A percentile compares a stretch with the other conserved stretches of the same genome.
phyloP scores from a whole-genome alignment of 2,797 vertebrate species.

The Hipposideros larvatus region DNA sequence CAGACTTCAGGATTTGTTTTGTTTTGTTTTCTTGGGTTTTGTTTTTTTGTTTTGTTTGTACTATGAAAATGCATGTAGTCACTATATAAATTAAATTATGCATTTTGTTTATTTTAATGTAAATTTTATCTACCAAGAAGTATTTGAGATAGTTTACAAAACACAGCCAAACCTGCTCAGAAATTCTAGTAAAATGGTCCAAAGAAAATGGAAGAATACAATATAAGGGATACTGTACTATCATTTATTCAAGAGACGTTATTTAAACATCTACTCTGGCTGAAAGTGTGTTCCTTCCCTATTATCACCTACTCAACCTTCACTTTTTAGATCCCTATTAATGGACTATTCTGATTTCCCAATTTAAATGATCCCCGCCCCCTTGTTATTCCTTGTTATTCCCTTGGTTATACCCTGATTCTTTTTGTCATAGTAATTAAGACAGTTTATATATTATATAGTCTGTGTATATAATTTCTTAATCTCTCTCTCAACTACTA shows the following conservation, averaged over 20 bases:
- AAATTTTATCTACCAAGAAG: neutral
- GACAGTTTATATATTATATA: neutral
- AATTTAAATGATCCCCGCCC: neutral
- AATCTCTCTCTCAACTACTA: neutral
- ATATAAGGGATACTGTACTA: neutral
- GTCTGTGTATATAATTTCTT: neutral
- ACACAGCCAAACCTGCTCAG: neutral
- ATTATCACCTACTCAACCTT: neutral
- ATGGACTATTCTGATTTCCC: neutral
- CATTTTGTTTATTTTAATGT: neutral
- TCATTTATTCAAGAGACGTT: neutral
- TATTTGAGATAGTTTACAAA: constrained; percentile 35
- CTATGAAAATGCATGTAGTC: neutral
- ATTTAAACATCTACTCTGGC: neutral
- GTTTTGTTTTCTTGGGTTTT: too few relatives aligned
- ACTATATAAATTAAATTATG: neutral
- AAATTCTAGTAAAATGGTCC: neutral
- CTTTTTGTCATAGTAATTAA: neutral
- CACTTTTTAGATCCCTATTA: neutral
- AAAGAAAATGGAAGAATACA: neutral
- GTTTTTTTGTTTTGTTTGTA: neutral
- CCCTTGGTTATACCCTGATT: neutral
- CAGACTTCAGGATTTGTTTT: neutral
- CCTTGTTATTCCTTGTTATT: neutral
- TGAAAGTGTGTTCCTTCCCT: neutral